These are phyloP conservation scores for Cheilosia urbana DNA, from an alignment of 2,888 invertebrate species.

Conservation along the genomic window DNA sequence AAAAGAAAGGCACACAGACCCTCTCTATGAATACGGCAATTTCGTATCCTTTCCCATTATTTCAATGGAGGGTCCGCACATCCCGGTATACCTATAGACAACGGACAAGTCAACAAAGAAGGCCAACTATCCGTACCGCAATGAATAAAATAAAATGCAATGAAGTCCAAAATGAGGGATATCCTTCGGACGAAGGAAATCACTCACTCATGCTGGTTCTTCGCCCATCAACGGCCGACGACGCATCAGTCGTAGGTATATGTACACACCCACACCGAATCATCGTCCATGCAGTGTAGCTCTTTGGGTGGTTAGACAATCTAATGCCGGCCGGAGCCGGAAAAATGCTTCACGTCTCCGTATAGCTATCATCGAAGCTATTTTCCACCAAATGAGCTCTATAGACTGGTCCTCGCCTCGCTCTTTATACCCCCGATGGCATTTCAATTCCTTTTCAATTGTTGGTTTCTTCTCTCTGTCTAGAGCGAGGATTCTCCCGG, in stretches of 20 bases:
- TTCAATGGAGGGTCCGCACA: not conserved
- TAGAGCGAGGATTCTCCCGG: conserved; percentile 40
- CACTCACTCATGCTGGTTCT: conserved; percentile 6
- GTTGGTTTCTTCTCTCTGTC: conserved; percentile 56
- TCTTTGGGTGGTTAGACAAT: conserved; percentile 62
- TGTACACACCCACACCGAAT: not conserved
- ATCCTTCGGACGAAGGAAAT: conserved; percentile 50
- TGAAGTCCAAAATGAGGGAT: conserved; percentile 59
- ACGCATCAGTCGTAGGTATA: not conserved
- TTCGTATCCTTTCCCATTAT: conserved; percentile 42
- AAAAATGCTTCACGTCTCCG: conserved; percentile 58
- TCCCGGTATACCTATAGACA: conserved; percentile 6
- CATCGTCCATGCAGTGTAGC: conserved; percentile 31
- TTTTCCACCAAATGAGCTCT: conserved; percentile 70
- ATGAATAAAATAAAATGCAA: conserved; percentile 34
- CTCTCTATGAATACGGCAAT: conserved; percentile 55
- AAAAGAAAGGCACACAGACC: conserved; percentile 26
- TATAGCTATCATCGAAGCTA: conserved; percentile 61
- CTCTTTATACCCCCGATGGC: conserved; percentile 13
- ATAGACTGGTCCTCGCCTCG: not conserved
- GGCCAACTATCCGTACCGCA: conserved; percentile 30
- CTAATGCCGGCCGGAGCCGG: conserved; percentile 55
- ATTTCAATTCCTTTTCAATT: conserved; percentile 71
- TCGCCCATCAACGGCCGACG: conserved; percentile 37
- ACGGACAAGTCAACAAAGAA: conserved; percentile 38